Evolutionary conservation across 1,140 invertebrate species (phyloP).

Genomic region (Drosophila elegans): DNA sequence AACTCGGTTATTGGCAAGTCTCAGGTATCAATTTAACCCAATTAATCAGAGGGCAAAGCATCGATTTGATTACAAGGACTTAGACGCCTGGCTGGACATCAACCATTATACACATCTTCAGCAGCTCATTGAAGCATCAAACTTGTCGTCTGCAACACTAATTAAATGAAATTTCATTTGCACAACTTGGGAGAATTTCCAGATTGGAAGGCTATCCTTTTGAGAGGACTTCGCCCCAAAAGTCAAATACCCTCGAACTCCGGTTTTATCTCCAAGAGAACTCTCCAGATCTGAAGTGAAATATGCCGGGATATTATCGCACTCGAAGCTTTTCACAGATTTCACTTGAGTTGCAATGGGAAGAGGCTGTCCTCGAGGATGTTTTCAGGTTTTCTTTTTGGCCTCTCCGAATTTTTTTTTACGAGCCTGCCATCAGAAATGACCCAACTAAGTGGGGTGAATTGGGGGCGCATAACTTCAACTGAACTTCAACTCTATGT

Average conservation of each 20-base stretch:
- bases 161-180: slow-evolving; percentile 51
- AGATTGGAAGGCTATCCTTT: neutral
- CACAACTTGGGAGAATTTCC: slow-evolving; percentile 19
- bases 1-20: slow-evolving; percentile 6
- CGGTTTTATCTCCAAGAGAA: neutral
- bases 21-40: slow-evolving; percentile 18
- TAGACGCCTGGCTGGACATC: slow-evolving; percentile 4
- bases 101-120: neutral
- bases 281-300: slow-evolving; percentile 32
- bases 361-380: slow-evolving; percentile 11
- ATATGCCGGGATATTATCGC: slow-evolving; percentile 25
- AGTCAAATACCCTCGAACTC: neutral
- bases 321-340: slow-evolving; percentile 32
- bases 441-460: neutral
- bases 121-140: slow-evolving; percentile 25
- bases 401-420: slow-evolving; percentile 25
- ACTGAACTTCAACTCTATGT: slow-evolving; percentile 32
- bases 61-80: slow-evolving; percentile 5
- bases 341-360: slow-evolving; percentile 12
- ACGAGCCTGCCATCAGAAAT: slow-evolving; percentile 10
- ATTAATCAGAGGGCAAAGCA: slow-evolving; percentile 15
- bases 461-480: slow-evolving; percentile 21
- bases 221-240: neutral
- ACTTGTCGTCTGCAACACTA: slow-evolving; percentile 38
- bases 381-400: slow-evolving; percentile 21